Evolutionary conservation across 2,888 invertebrate species (phyloP), one percentile per base, ranked within the genome.

Genomic region (Cecidostiba fungosa): DNA sequence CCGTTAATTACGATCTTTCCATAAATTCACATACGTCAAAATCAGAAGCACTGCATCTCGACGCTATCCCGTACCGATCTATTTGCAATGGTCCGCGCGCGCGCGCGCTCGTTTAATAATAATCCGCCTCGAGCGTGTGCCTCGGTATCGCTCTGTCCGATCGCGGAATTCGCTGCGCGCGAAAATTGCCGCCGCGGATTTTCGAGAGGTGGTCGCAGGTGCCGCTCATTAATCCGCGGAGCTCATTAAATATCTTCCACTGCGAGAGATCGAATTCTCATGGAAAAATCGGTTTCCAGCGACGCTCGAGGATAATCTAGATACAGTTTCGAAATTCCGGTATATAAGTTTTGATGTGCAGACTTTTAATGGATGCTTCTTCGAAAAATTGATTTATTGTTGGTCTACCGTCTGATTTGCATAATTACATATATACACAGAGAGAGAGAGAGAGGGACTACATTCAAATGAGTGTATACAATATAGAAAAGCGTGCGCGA

Each of bases 1-100:
- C 70, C 72, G 77, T 70, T 77, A 83, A 83, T 83, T 83, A 72
- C 76, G 83, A 70, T 54, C 70, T 83, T 83, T 77, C 77, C 77
- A 77, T 77, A 77, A 82, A 82, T 82, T 16, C 54, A 77, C 39
- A 76, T 70, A 74, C 54, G 72, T 74, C 62, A 81, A 81, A 81
- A 81, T 81, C 74, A 47, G 32, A 81, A 74, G 62, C 32, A 47
- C 43, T 74, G 59, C 74, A 74, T 74, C 73, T 81, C 62, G 8
- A 50, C n/a, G 47, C 47, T 74, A 66, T 74, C 81, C 47, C 26
- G 23, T 12, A 19, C 47, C 74, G 74, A 81, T 81, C 74, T 81
- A 74, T 74, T 81, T 81, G 81, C 74, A 74, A 74, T 81, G 14
- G 16, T 39, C 32, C 16, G 23, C 26, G 6, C 29, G 19, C 47